Evolutionary conservation across 1,140 invertebrate species (phyloP), one percentile per base, ranked within the genome.

Genomic region (Helicorthomorpha holstii): DNA sequence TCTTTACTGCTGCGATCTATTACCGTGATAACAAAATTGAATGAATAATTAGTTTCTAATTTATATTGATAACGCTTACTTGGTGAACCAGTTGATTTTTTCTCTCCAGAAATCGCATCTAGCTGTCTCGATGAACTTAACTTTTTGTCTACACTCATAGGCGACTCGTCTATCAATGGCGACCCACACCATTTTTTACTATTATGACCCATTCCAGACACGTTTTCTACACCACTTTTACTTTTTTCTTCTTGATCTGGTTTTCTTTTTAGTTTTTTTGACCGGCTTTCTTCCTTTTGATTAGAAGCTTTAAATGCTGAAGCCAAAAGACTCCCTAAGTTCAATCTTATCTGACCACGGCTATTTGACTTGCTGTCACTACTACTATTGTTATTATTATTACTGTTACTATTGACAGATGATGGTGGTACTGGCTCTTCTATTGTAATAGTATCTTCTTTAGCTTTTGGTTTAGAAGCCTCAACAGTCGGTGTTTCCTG

Each of bases 11-110:
- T 58, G 27, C 56, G 51, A 61, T 87, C 83, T 58, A 88, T 70
- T 59, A 86, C 84, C 1, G 82, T 85, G 2, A 83, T 84, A 4
- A 85, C 85, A 64, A 88, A 83, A 24, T 83, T 85, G 52, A 89
- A 81, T 54, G 89, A 70, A 50, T 83, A 77, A 68, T 91, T 85
- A 70, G 90, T 81, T 85, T 61, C 79, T 83, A 59, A 88, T 87
- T 56, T 79, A 61, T 85, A 81, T 66, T 87, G 83, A 83, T 84
- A 87, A 62, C 85, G 65, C 42, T 59, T 60, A 41, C 46, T 58
- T 19, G 58, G 57, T 10, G 56, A 56, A 7, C 55, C 54, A n/a
- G 26, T 50, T 29, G 48, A 27, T 16, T 34, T 34, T 16, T 34
- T 34, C 29, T 34, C 29, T 27, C 22, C 14, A 50, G n/a, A 50